phyloP scores from a whole-genome alignment of 2,113 vertebrate species.

The Ciconia maguari region DNA sequence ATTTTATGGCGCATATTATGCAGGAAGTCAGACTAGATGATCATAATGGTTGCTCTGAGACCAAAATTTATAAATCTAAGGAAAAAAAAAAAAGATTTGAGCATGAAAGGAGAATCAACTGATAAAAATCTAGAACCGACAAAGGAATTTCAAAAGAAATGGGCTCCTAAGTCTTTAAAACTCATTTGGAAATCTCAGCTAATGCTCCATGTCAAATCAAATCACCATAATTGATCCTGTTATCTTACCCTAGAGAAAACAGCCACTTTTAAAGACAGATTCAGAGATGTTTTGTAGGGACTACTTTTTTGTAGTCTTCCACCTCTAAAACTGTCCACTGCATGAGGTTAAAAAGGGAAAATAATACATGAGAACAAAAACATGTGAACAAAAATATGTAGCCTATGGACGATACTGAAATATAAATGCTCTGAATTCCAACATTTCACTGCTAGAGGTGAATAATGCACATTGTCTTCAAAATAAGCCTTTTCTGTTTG shows the following conservation, averaged over 20 bases:
- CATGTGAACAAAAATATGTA: neutral
- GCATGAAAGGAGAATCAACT: neutral
- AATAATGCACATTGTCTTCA: neutral
- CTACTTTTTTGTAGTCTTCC: neutral
- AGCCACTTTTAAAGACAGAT: neutral
- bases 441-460: neutral
- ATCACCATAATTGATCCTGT: neutral
- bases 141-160: neutral
- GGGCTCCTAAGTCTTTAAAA: neutral
- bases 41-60: neutral
- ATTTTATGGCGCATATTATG: neutral
- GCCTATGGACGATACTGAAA: neutral
- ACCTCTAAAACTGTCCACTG: neutral
- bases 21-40: neutral
- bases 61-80: neutral
- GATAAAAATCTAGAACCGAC: neutral
- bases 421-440: neutral
- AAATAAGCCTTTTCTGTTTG: neutral
- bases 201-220: neutral
- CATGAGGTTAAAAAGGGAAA: neutral
- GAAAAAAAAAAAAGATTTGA: neutral
- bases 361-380: neutral
- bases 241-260: neutral
- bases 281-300: neutral
- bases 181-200: neutral